Evolutionary conservation across 2,888 invertebrate species (phyloP).

Genomic region (Allygus modestus): DNA sequence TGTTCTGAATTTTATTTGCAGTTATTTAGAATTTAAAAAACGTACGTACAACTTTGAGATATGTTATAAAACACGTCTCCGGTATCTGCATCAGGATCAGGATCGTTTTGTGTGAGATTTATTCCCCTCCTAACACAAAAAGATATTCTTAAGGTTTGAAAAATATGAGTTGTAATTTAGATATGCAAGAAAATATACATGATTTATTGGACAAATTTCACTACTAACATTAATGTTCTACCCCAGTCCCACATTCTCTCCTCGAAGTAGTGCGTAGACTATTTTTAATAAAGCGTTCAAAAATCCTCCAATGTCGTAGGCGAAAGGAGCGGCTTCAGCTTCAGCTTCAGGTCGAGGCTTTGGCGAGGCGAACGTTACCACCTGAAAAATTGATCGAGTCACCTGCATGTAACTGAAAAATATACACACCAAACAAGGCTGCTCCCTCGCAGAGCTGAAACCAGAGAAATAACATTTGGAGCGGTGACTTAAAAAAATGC

Average conservation of each 20-base stretch:
- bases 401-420: background rate
- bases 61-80: too few species aligned
- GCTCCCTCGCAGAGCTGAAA: background rate
- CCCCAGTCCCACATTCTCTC: conserved; percentile 17
- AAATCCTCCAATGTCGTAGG: conserved; percentile 23
- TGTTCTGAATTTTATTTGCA: too few species aligned
- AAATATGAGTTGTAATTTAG: too few species aligned
- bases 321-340: conserved; percentile 6
- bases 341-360: background rate
- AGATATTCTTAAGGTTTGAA: too few species aligned
- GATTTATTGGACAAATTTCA: too few species aligned
- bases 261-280: conserved; percentile 30
- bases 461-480: background rate
- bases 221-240: background rate
- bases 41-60: too few species aligned
- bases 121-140: too few species aligned
- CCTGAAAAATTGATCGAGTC: background rate
- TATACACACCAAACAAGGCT: background rate
- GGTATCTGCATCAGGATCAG: too few species aligned
- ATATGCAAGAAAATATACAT: too few species aligned
- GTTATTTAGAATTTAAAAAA: too few species aligned
- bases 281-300: conserved; percentile 30
- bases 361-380: background rate
- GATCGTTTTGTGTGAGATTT: too few species aligned
- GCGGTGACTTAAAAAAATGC: background rate